Percentiles rank a stretch among this genome's conserved stretches.
Conservation (phyloP, 2,797 vertebrate species). For the Buceros bicornis region DNA sequence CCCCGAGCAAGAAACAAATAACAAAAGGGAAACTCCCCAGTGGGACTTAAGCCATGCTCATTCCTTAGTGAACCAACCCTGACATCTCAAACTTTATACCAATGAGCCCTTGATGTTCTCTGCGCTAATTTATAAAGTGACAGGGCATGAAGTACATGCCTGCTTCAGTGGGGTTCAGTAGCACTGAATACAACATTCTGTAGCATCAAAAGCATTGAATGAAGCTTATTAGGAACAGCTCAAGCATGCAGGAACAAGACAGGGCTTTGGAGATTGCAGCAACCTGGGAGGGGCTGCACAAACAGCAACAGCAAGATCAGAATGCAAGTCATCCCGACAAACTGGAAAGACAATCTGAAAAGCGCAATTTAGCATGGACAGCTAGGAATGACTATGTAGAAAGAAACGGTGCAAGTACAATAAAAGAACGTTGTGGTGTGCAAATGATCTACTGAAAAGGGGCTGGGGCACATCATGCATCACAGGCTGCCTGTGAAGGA, state of each 20-base stretch:
- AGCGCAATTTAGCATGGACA: not conserved
- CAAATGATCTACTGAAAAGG: not conserved
- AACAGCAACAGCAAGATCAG: not conserved
- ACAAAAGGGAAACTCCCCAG: not conserved
- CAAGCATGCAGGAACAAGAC: constrained; percentile 11
- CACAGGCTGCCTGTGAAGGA: not conserved
- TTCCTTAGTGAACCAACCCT: not conserved
- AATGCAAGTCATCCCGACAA: constrained; percentile 31
- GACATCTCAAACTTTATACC: not conserved
- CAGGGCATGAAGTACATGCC: not conserved
- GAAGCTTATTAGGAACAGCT: not conserved
- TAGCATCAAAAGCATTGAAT: not conserved
- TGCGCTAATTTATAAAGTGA: not conserved
- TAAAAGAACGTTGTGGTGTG: not conserved
- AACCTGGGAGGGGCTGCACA: constrained; percentile 32
- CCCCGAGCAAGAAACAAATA: not conserved
- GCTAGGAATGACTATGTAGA: not conserved
- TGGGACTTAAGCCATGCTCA: not conserved
- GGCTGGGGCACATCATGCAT: not conserved
- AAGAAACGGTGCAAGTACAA: not conserved
- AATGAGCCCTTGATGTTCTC: not conserved
- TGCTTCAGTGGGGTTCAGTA: not conserved
- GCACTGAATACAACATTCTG: not conserved
- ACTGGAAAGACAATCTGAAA: constrained; percentile 51
- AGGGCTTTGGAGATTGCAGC: not conserved